phyloP scores from a whole-genome alignment of 1,140 invertebrate genomes.

The Gryon sp. region DNA sequence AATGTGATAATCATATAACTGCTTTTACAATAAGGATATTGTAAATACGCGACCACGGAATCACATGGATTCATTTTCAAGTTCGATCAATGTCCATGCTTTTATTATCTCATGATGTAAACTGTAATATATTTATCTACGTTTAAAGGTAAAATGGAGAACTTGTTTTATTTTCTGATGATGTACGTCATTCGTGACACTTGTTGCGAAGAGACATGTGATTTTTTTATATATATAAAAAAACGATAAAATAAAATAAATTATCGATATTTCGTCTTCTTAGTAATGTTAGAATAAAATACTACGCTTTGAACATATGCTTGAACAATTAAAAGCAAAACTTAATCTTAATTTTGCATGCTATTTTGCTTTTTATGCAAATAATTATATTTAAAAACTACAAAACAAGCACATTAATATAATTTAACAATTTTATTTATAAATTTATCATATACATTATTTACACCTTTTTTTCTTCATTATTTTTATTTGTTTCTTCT shows the following conservation, averaged over 20 bases:
- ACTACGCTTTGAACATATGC: too few relatives aligned
- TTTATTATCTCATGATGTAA: conserved; percentile 41
- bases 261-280: conserved; percentile 1
- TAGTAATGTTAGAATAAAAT: too few relatives aligned
- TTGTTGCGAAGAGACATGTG: conserved; percentile 8
- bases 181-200: conserved; percentile 3
- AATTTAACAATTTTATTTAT: too few relatives aligned
- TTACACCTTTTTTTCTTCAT: too few relatives aligned
- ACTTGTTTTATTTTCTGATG: conserved; percentile 25
- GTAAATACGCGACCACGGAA: conserved; percentile 30
- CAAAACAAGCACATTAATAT: too few relatives aligned
- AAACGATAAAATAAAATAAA: conserved; percentile 5
- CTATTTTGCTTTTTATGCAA: too few relatives aligned
- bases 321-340: neutral
- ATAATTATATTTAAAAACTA: too few relatives aligned
- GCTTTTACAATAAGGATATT: conserved; percentile 25
- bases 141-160: conserved; percentile 24
- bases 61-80: conserved; percentile 33
- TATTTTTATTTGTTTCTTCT: too few relatives aligned
- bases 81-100: conserved; percentile 43
- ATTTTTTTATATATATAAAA: conserved; percentile 32
- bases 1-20: conserved; percentile 48
- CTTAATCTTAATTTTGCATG: too few relatives aligned
- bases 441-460: too few relatives aligned
- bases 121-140: conserved; percentile 42